phyloP scores from a whole-genome alignment of 30 jellyfish, hydroid and myxozoan species.

The Aurelia aurita region DNA sequence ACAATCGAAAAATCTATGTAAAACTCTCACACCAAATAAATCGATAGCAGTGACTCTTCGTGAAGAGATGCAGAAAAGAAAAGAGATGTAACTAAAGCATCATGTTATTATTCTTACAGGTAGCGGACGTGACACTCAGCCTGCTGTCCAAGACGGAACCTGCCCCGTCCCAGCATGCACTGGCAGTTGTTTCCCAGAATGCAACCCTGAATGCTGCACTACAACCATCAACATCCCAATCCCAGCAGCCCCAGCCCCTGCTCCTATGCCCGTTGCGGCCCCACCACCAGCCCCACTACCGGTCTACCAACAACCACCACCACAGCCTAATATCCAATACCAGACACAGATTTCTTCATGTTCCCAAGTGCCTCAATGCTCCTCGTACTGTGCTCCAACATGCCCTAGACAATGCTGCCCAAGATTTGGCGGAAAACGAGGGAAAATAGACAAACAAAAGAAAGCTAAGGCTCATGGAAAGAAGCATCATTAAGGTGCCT shows the following conservation, averaged over 20 bases:
- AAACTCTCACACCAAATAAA: too few species aligned
- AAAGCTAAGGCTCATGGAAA: constrained; percentile 8
- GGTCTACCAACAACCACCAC: constrained; percentile 85
- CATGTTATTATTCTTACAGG: constrained; percentile 32
- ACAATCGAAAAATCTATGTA: too few species aligned
- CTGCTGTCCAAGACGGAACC: constrained; percentile 74
- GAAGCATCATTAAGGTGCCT: constrained; percentile 1
- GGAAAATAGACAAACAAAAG: neutral
- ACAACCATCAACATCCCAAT: constrained; percentile 73
- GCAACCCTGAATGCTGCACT: constrained; percentile 93
- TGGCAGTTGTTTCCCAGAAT: constrained; percentile 97
- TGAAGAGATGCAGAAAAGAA: too few species aligned
- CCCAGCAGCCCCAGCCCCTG: constrained; percentile 81
- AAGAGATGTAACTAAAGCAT: too few species aligned
- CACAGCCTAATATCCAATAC: constrained; percentile 57
- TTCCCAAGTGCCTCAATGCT: constrained; percentile 84
- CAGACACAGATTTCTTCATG: constrained; percentile 66
- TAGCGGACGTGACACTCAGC: constrained; percentile 78
- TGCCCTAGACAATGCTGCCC: constrained; percentile 88
- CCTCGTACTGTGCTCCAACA: constrained; percentile 80
- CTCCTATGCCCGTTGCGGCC: constrained; percentile 64
- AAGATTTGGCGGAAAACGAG: constrained; percentile 47
- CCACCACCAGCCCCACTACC: constrained; percentile 80
- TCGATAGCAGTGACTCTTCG: too few species aligned
- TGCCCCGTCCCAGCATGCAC: constrained; percentile 95